A percentile compares a stretch with the other conserved stretches of the same genome.
phyloP scores from a whole-genome alignment of 2,888 invertebrate genomes.

The Hirtodrosophila histrioides region DNA sequence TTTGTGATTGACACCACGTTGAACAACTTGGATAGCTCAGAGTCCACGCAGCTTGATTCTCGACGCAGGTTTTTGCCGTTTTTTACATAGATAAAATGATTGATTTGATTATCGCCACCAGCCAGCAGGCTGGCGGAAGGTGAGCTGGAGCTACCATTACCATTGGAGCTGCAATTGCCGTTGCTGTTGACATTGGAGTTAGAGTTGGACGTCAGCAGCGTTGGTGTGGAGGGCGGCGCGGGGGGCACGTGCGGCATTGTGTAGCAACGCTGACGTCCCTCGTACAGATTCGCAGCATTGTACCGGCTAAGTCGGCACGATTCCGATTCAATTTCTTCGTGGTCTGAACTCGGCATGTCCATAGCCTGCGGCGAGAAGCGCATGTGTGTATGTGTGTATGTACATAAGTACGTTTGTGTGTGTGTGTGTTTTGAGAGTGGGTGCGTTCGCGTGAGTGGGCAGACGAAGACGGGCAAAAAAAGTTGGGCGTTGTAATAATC shows the following conservation, averaged over 20 bases:
- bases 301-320: slow-evolving; percentile 70
- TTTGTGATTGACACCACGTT: slow-evolving; percentile 81
- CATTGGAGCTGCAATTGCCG: slow-evolving; percentile 47
- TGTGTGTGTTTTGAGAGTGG: slow-evolving; percentile 45
- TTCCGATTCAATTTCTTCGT: slow-evolving; percentile 68
- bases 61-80: slow-evolving; percentile 73
- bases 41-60: slow-evolving; percentile 80
- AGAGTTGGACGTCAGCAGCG: slow-evolving; percentile 76
- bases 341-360: slow-evolving; percentile 72
- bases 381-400: slow-evolving; percentile 28
- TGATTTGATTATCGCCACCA: slow-evolving; percentile 63
- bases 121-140: slow-evolving; percentile 60
- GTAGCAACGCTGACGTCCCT: slow-evolving; percentile 77
- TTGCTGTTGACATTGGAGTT: slow-evolving; percentile 65
- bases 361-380: slow-evolving; percentile 57
- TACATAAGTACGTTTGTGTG: slow-evolving; percentile 19
- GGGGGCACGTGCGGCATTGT: slow-evolving; percentile 81
- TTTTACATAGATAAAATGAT: slow-evolving; percentile 73
- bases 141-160: slow-evolving; percentile 49
- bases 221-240: slow-evolving; percentile 82
- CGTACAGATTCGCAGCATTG: slow-evolving; percentile 69
- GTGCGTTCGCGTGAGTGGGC: slow-evolving; percentile 66
- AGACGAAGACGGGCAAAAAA: slow-evolving; percentile 47
- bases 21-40: slow-evolving; percentile 80
- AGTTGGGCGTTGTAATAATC: slow-evolving; percentile 46